phyloP scores from a whole-genome alignment of 2,797 vertebrate species.

The Eurystomus glaucurus region DNA sequence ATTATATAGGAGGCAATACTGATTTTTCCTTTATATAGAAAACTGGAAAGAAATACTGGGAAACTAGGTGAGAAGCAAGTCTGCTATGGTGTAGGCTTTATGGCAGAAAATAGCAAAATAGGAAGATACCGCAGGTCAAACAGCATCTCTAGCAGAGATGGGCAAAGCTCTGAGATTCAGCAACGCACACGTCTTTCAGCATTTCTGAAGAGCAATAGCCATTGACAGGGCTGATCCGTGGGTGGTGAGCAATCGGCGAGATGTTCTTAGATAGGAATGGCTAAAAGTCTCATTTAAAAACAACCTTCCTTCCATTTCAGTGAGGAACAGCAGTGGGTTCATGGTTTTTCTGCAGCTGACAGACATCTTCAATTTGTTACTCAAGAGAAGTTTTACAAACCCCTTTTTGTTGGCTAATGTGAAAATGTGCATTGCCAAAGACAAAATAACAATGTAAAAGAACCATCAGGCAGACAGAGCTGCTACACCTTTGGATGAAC shows the following conservation, averaged over 20 bases:
- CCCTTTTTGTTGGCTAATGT: conserved; percentile 3
- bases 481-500: neutral
- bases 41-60: neutral
- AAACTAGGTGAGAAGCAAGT: neutral
- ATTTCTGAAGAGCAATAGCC: neutral
- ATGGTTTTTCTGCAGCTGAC: neutral
- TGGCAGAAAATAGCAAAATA: neutral
- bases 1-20: neutral
- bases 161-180: neutral
- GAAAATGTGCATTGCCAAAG: conserved; percentile 40
- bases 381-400: conserved; percentile 4
- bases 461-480: neutral
- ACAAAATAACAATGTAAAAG: neutral
- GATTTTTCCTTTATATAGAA: neutral
- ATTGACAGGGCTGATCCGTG: neutral
- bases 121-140: neutral
- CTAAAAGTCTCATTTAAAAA: conserved; percentile 26
- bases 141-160: neutral
- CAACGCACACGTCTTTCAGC: neutral
- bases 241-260: neutral
- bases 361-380: conserved; percentile 35
- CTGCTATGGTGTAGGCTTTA: neutral
- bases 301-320: neutral
- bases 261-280: neutral
- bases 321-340: neutral